Evolutionary conservation across 2,888 invertebrate species (phyloP).

Genomic region (Altica lythri): DNA sequence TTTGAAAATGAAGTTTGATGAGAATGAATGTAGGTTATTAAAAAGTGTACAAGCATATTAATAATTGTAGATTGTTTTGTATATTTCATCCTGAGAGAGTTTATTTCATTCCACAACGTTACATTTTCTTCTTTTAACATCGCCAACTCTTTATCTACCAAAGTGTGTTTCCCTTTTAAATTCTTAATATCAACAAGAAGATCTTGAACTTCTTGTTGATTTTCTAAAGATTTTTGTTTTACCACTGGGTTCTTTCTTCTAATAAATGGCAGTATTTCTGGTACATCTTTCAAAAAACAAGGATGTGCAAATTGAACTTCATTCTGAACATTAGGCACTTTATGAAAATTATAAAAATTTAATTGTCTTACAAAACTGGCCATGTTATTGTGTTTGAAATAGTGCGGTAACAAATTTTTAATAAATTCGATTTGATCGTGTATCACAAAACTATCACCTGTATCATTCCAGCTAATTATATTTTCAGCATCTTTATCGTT

Average conservation of each 20-base stretch:
- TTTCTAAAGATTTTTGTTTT: conserved; percentile 14
- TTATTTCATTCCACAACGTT: conserved; percentile 44
- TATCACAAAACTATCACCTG: conserved; percentile 88
- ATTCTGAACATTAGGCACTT: conserved; percentile 86
- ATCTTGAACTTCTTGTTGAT: conserved; percentile 30
- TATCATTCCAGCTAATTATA: conserved; percentile 43
- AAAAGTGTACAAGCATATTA: conserved; percentile 46
- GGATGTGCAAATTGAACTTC: conserved; percentile 94
- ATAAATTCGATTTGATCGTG: conserved; percentile 90
- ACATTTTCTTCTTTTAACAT: conserved; percentile 42
- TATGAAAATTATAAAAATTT: conserved; percentile 98
- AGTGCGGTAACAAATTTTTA: conserved; percentile 84
- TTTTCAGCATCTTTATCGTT: conserved; percentile 40
- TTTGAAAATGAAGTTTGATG: conserved; percentile 37
- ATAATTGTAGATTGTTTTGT: conserved; percentile 44
- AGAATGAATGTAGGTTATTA: conserved; percentile 44
- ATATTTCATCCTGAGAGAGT: conserved; percentile 41
- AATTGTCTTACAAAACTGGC: conserved; percentile 95
- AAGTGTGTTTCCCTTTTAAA: conserved; percentile 39
- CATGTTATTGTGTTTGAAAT: conserved; percentile 98
- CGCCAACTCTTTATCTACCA: conserved; percentile 39
- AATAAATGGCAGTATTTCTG: conserved; percentile 73
- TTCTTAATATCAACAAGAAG: conserved; percentile 37
- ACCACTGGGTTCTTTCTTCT: conserved; percentile 71
- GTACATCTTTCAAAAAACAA: conserved; percentile 82